phyloP scores from a whole-genome alignment of 1,140 invertebrate genomes.

The Littorina saxatilis region DNA sequence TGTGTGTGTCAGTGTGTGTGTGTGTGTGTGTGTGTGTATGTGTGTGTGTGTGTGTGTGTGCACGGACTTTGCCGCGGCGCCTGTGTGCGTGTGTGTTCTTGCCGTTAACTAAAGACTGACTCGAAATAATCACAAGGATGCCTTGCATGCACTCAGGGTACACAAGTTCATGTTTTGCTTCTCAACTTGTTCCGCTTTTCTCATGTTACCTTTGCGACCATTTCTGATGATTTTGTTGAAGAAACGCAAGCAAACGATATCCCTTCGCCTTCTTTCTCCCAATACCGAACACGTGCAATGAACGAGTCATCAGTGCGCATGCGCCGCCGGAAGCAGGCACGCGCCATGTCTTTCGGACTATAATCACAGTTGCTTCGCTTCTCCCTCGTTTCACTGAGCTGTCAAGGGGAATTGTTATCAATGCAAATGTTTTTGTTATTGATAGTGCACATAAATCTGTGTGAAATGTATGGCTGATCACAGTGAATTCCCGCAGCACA shows the following conservation, averaged over 20 bases:
- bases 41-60: no score
- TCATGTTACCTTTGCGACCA: not conserved
- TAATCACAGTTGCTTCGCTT: conserved; percentile 1
- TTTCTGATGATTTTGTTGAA: not conserved
- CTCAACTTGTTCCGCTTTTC: not conserved
- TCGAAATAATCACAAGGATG: no score
- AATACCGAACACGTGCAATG: conserved; percentile 20
- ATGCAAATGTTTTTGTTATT: not conserved
- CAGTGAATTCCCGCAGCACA: no score
- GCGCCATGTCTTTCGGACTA: not conserved
- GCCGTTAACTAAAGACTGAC: no score
- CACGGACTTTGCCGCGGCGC: not conserved
- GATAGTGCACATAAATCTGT: not conserved
- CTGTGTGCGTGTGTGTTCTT: not conserved
- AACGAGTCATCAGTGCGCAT: conserved; percentile 25
- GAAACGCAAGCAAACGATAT: not conserved
- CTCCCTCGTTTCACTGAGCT: not conserved
- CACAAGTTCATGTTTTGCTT: not conserved
- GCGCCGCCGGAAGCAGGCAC: conserved; percentile 18
- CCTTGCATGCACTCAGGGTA: no score
- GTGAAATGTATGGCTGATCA: no score
- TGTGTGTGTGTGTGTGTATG: no score
- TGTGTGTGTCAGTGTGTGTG: no score
- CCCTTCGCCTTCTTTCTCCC: not conserved
- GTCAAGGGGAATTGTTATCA: not conserved